Percentiles rank a stretch among this genome's conserved stretches.
Evolutionary conservation across 1,140 invertebrate genomes (phyloP).

Genomic region (Drosophila chauvacae): DNA sequence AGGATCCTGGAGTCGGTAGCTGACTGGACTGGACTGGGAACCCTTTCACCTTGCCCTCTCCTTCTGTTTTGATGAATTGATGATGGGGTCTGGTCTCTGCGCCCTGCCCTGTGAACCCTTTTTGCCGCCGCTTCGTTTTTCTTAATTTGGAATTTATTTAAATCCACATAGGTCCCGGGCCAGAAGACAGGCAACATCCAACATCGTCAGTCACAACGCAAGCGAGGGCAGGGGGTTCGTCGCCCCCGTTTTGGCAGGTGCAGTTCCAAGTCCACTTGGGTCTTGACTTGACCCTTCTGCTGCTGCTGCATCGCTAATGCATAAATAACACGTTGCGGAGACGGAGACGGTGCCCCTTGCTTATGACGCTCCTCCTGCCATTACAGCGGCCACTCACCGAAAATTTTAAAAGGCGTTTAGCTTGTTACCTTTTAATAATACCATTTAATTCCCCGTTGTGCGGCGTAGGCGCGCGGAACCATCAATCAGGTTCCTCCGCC

Average conservation of each 20-base stretch:
- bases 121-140: constrained; percentile 59
- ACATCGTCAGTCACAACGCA: constrained; percentile 32
- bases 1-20: constrained; percentile 10
- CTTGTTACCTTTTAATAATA: constrained; percentile 82
- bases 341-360: constrained; percentile 31
- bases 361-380: constrained; percentile 26
- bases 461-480: constrained; percentile 75
- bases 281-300: constrained; percentile 18
- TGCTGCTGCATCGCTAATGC: constrained; percentile 58
- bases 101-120: constrained; percentile 37
- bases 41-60: constrained; percentile 27
- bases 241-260: constrained; percentile 74
- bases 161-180: constrained; percentile 57
- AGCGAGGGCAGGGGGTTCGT: constrained; percentile 49
- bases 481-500: constrained; percentile 61
- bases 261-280: constrained; percentile 30
- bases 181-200: not conserved
- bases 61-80: constrained; percentile 83
- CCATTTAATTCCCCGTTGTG: constrained; percentile 74
- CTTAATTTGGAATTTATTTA: constrained; percentile 84
- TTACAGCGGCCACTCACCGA: constrained; percentile 60
- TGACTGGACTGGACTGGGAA: constrained; percentile 5
- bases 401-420: constrained; percentile 81
- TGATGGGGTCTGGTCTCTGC: constrained; percentile 71
- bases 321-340: constrained; percentile 70